These are phyloP conservation scores for Lobophora halterata DNA, from an alignment of 2,888 invertebrate genomes.

Conservation along the genomic window DNA sequence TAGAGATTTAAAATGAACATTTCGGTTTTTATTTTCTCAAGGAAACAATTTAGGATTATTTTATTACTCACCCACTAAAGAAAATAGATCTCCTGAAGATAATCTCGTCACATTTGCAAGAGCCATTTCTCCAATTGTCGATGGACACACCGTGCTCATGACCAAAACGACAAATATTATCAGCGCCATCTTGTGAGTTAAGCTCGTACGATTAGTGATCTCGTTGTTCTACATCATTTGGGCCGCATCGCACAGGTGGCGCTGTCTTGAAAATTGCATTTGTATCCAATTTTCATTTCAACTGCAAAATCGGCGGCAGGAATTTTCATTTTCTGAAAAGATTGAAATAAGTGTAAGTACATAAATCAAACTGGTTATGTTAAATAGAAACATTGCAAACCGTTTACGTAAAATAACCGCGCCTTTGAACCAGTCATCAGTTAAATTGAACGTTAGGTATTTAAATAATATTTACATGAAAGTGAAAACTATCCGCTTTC, in stretches of 20 bases:
- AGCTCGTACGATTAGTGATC: slow-evolving; percentile 28
- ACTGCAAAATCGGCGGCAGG: slow-evolving; percentile 22
- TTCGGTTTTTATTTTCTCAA: too few species aligned
- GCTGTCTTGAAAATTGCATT: slow-evolving; percentile 22
- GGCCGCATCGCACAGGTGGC: slow-evolving; percentile 39
- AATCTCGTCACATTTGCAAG: slow-evolving; percentile 79
- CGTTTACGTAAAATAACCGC: background rate
- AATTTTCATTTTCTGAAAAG: slow-evolving; percentile 41
- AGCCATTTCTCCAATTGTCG: slow-evolving; percentile 59
- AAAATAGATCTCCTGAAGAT: slow-evolving; percentile 82
- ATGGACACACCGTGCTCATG: slow-evolving; percentile 35
- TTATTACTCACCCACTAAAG: slow-evolving; percentile 69
- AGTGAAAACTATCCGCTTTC: slow-evolving; percentile 15
- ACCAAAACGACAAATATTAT: slow-evolving; percentile 43
- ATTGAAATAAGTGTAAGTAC: slow-evolving; percentile 16
- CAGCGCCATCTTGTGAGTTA: slow-evolving; percentile 54
- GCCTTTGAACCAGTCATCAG: background rate
- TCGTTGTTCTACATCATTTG: slow-evolving; percentile 40
- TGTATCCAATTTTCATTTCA: slow-evolving; percentile 28
- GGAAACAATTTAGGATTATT: too few species aligned
- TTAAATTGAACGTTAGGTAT: slow-evolving; percentile 1
- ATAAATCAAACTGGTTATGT: slow-evolving; percentile 1
- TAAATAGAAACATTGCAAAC: background rate
- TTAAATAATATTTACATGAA: too few species aligned
- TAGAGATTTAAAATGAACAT: too few species aligned